Evolutionary conservation across 2,888 invertebrate species (phyloP).

Genomic region (Hyles lineata): DNA sequence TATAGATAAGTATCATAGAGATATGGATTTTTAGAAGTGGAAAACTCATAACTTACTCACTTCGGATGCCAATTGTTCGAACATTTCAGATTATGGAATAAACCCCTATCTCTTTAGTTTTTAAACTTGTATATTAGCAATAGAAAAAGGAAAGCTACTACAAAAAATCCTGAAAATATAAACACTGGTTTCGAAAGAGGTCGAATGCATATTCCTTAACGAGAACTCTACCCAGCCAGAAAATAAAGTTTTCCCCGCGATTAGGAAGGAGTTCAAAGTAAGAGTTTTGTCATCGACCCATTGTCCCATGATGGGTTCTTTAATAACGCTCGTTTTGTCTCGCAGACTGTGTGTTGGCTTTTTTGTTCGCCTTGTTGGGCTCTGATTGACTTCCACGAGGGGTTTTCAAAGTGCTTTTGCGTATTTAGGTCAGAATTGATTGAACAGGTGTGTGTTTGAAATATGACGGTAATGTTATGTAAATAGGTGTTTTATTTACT

Average conservation of each 20-base stretch:
- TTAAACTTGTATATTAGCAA: too few species aligned
- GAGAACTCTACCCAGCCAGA: constrained; percentile 46
- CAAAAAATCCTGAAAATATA: neutral
- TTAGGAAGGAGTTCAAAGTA: constrained; percentile 81
- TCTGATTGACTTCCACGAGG: constrained; percentile 36
- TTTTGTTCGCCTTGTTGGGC: constrained; percentile 36
- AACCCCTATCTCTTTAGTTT: too few species aligned
- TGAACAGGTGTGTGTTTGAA: neutral
- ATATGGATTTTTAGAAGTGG: too few species aligned
- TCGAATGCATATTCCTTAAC: constrained; percentile 45
- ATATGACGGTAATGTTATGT: too few species aligned
- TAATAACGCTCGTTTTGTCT: constrained; percentile 65
- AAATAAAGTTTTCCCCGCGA: constrained; percentile 83
- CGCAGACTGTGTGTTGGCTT: constrained; percentile 32
- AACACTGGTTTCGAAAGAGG: constrained; percentile 21
- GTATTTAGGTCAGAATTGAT: constrained; percentile 6
- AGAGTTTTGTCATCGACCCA: constrained; percentile 77
- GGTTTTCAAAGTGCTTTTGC: neutral
- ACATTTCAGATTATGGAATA: too few species aligned
- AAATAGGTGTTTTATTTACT: too few species aligned
- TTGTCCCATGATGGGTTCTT: constrained; percentile 70
- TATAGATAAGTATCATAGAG: too few species aligned
- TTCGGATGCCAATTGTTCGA: too few species aligned
- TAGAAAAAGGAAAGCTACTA: too few species aligned
- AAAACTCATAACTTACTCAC: too few species aligned